These are phyloP conservation scores for Epinotia brunnichana DNA, from an alignment of 2,888 invertebrate genomes.

Conservation along the genomic window DNA sequence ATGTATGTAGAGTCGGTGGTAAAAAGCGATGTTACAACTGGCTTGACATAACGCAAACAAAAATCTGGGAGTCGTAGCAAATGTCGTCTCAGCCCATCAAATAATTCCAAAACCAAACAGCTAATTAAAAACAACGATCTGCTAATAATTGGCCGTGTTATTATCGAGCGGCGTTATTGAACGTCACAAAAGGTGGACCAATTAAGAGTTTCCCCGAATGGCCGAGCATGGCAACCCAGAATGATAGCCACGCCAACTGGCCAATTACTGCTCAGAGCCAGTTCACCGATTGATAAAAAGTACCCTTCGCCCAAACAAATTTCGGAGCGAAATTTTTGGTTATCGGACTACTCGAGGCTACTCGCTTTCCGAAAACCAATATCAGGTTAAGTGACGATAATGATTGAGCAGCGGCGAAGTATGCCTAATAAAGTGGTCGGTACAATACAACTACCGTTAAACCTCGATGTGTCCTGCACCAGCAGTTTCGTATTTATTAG, in stretches of 20 bases:
- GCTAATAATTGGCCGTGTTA: constrained; percentile 78
- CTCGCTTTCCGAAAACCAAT: constrained; percentile 64
- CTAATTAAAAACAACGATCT: constrained; percentile 77
- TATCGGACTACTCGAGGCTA: constrained; percentile 67
- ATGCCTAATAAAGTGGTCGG: constrained; percentile 23
- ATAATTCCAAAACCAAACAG: constrained; percentile 58
- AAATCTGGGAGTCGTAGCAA: background rate
- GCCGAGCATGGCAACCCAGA: constrained; percentile 76
- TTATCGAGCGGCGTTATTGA: constrained; percentile 79
- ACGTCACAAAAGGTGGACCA: constrained; percentile 81
- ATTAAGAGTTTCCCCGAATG: constrained; percentile 83
- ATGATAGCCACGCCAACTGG: constrained; percentile 77
- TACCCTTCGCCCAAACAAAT: constrained; percentile 57
- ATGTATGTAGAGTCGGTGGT: background rate
- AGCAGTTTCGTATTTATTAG: background rate
- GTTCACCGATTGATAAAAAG: constrained; percentile 77
- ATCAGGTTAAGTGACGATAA: constrained; percentile 65
- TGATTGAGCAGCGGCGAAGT: constrained; percentile 58
- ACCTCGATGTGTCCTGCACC: constrained; percentile 16
- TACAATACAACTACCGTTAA: constrained; percentile 16
- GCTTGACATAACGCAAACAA: constrained; percentile 7
- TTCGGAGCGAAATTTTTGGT: constrained; percentile 78
- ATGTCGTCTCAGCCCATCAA: constrained; percentile 39
- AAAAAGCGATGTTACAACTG: background rate
- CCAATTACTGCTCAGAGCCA: constrained; percentile 76